A percentile compares a stretch with the other conserved stretches of the same genome.
Evolutionary conservation across 2,797 vertebrate genomes (phyloP).

Genomic region (Hirundo rustica): DNA sequence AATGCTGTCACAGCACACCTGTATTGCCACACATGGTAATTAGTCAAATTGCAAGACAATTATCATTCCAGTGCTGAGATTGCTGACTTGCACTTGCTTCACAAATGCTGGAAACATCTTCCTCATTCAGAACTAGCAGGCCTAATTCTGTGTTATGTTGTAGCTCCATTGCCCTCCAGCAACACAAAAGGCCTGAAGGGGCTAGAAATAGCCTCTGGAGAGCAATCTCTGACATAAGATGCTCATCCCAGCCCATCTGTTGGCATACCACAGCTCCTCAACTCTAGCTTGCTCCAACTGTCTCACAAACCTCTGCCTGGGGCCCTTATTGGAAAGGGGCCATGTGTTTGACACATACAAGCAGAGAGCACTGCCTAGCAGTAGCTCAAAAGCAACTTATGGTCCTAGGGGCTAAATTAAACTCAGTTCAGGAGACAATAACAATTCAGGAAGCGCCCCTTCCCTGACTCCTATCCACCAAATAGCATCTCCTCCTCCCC

Average conservation of each 20-base stretch:
- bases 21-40: slow-evolving; percentile 48
- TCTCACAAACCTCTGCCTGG: slow-evolving; percentile 6
- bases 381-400: background rate
- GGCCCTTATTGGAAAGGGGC: background rate
- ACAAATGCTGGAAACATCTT: slow-evolving; percentile 36
- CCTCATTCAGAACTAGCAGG: background rate
- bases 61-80: slow-evolving; percentile 5
- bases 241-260: slow-evolving; percentile 40
- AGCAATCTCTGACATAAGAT: slow-evolving; percentile 11
- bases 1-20: background rate
- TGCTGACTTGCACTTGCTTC: slow-evolving; percentile 25
- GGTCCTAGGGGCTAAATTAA: slow-evolving; percentile 7
- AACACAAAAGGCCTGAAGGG: slow-evolving; percentile 11
- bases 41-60: slow-evolving; percentile 52
- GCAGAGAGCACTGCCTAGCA: background rate
- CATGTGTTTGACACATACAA: background rate
- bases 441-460: background rate
- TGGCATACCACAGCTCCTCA: background rate
- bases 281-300: background rate
- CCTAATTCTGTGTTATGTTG: background rate
- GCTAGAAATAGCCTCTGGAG: slow-evolving; percentile 34
- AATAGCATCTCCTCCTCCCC: background rate
- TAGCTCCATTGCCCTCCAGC: slow-evolving; percentile 14
- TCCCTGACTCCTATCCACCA: background rate
- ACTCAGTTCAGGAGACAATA: background rate